Evolutionary conservation across 2,113 vertebrate species (phyloP), one percentile per base, ranked within the genome.

Genomic region (Cheilinus undulatus): DNA sequence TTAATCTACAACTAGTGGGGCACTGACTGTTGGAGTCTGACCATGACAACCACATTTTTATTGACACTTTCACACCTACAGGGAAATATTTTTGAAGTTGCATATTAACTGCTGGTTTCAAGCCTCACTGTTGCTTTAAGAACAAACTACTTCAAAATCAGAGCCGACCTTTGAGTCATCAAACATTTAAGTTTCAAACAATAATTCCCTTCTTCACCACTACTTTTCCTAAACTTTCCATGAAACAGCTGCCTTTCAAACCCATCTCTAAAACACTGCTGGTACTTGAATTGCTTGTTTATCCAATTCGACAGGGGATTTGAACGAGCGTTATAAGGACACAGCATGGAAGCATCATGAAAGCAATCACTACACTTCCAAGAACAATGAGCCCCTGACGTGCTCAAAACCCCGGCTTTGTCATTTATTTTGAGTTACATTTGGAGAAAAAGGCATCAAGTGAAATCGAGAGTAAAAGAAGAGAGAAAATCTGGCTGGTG

Each of bases 241-340:
- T 69, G 73, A 52, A 62, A 73, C 49, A 64, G 62, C 46, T 52
- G 64, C 46, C 70, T 75, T 66, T 38, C 14, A 5, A 57, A 74
- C 70, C 49, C 30, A 72, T 30, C 45, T 27, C 17, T 15, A 14
- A 76, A 50, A 59, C 56, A 59, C 15, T 7, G 28, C 24, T 2
- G 7, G 2, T 52, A 28, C 58, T 22, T 34, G 76, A 82, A 76
- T 62, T 69, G 66, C 71, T 85, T 84, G 74, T 84, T 90, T 83
- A 86, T 77, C 42, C 60, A 80, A 77, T 85, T 78, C 32, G 19
- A 76, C 62, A 22, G 45, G 65, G 72, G 71, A 63, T 74, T 76
- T 62, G 56, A 85, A 68, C 50, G 67, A 83, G 63, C 61, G 26
- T 75, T 75, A 57, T 32, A 45, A 77, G 42, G 65, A 49, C 64